Base-by-base conservation (phyloP, 2,797 vertebrate genomes). In the Huso huso region DNA sequence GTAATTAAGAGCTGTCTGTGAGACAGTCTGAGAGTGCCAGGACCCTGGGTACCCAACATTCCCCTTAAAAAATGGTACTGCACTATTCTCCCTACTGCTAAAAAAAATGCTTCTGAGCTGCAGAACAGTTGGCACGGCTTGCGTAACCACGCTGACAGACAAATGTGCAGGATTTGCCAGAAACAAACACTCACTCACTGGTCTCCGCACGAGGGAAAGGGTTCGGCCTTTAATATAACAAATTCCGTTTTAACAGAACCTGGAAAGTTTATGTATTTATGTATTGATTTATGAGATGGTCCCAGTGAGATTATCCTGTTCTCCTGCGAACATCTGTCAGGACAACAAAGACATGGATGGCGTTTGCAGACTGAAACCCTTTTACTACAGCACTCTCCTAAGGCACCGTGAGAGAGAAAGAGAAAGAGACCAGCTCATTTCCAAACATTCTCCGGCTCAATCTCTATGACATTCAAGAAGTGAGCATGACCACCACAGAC, bases 1-100 rank as follows among this genome's bases (percentile, higher is more conserved):
- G 67, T 77, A 75, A 79, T 81, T 83, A 79, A 78, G 69, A 72
- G 70, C 58, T 12, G 50, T 66, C 66, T 68, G 65, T 74, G 71
- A 74, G 57, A 72, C 50, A 62, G 48, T 37, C 3, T 5, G 37
- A 4, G 49, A 50, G 1, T n/a, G 23, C 69, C 8, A 6, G 23
- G 63, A 62, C 48, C 64, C 49, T 37, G 48, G 68, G 66, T 72
- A 69, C 69, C 65, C 67, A 65, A 58, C 65, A 66, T 64, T 69
- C 70, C 69, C 73, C 62, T 73, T 65, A 71, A 52, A 68, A 68
- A 68, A 66, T 73, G 67, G 75, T 66, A 6, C 18, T 52, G 53
- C 58, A 64, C 68, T 65, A 52, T 61, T 60, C 23, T n/a, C 49
- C 51, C 61, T 65, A 13, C 63, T 13, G 10, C 61, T 15, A 58